A percentile compares a stretch with the other conserved stretches of the same genome.
Evolutionary conservation across 2,888 invertebrate species (phyloP).

Genomic region (Torymus aiolomorphi): DNA sequence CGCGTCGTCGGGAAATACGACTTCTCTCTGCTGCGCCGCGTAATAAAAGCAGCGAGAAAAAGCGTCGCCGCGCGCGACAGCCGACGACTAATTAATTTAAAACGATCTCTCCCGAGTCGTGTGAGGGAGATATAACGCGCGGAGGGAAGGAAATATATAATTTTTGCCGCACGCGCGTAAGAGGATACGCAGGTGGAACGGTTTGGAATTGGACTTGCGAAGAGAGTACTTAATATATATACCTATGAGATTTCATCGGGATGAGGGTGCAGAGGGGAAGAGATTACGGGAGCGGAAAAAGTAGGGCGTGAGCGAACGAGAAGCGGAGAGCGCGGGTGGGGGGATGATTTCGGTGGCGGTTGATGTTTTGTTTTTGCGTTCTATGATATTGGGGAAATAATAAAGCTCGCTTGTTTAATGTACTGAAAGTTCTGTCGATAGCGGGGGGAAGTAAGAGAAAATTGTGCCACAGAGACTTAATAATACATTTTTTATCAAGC

Average conservation of each 20-base stretch:
- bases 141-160: slow-evolving; percentile 38
- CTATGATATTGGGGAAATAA: background rate
- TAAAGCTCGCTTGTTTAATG: too few species aligned
- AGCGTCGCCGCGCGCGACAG: background rate
- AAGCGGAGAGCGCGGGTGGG: background rate
- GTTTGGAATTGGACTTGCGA: slow-evolving; percentile 65
- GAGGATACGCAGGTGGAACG: slow-evolving; percentile 34
- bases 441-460: too few species aligned
- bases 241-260: slow-evolving; percentile 60
- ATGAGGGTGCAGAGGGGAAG: slow-evolving; percentile 16
- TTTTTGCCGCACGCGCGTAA: background rate
- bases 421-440: too few species aligned
- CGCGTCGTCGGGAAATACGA: background rate
- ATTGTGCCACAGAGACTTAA: too few species aligned
- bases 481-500: too few species aligned
- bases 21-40: background rate
- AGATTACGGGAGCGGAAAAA: slow-evolving; percentile 38
- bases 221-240: slow-evolving; percentile 60
- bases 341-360: slow-evolving; percentile 23
- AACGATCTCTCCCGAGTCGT: slow-evolving; percentile 7
- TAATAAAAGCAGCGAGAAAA: background rate
- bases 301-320: slow-evolving; percentile 11
- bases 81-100: slow-evolving; percentile 29
- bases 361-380: slow-evolving; percentile 28
- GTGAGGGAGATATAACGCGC: slow-evolving; percentile 11